Evolutionary conservation across 1,140 invertebrate genomes (phyloP).

Genomic region (Chlorops oryzae): DNA sequence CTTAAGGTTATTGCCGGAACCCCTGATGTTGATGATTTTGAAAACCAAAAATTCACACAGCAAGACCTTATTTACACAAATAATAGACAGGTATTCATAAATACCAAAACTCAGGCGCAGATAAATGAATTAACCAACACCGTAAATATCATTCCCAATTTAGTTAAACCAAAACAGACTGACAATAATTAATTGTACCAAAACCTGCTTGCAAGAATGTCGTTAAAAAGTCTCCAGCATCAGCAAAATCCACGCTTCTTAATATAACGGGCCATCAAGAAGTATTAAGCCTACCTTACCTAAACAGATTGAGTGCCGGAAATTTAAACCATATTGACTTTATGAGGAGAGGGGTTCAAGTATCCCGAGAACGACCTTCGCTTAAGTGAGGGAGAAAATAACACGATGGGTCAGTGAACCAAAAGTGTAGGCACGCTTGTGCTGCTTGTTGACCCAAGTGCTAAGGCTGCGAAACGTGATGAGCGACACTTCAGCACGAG

Average conservation of each 20-base stretch:
- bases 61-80: constrained; percentile 1
- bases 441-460: too few relatives aligned
- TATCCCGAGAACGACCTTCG: constrained; percentile 4
- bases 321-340: constrained; percentile 12
- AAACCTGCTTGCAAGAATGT: constrained; percentile 2
- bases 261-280: constrained; percentile 15
- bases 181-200: not conserved
- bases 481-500: too few relatives aligned
- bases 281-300: constrained; percentile 15
- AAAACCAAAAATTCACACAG: constrained; percentile 1
- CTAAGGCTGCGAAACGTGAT: too few relatives aligned
- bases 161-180: not conserved
- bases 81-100: constrained; percentile 2
- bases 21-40: constrained; percentile 9
- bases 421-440: too few relatives aligned
- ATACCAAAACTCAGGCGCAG: constrained; percentile 1
- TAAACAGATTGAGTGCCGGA: constrained; percentile 9
- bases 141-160: not conserved
- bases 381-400: constrained; percentile 8
- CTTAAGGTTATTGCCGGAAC: constrained; percentile 7
- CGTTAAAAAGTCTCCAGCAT: not conserved
- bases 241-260: constrained; percentile 4
- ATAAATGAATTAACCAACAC: constrained; percentile 5
- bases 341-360: not conserved
- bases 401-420: too few relatives aligned